These are phyloP conservation scores for Callorhinus ursinus DNA, from an alignment of 2,113 vertebrate species.

Conservation along the genomic window DNA sequence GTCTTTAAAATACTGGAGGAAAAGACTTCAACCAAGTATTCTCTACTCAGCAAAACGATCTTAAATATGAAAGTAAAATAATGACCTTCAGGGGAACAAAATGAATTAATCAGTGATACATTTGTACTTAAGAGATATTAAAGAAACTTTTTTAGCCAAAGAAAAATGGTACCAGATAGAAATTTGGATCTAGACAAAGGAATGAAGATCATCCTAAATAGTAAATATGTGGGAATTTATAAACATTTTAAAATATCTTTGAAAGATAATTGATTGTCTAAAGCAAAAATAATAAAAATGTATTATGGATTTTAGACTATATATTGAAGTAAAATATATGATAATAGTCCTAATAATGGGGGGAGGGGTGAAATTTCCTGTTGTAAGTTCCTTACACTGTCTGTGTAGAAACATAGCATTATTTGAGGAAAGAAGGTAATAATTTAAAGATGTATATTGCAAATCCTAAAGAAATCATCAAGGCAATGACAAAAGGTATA, in stretches of 20 bases:
- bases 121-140: not conserved
- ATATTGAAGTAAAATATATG: not conserved
- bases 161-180: not conserved
- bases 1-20: not conserved
- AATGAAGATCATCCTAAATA: not conserved
- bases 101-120: not conserved
- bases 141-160: not conserved
- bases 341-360: not conserved
- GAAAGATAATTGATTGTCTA: not conserved
- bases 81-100: not conserved
- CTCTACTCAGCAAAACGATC: not conserved
- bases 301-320: not conserved
- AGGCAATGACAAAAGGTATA: not conserved
- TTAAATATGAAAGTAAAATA: constrained; percentile 6
- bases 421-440: not conserved
- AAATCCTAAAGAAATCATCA: constrained; percentile 1
- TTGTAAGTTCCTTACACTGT: not conserved
- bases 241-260: not conserved
- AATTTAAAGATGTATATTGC: not conserved
- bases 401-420: not conserved
- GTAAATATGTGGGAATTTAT: not conserved
- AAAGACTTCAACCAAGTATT: not conserved
- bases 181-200: constrained; percentile 4
- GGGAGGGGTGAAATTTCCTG: not conserved
- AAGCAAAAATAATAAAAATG: not conserved